Conservation (phyloP, 35 echinoderm and acorn worm genomes). For the Apostichopus japonicus region DNA sequence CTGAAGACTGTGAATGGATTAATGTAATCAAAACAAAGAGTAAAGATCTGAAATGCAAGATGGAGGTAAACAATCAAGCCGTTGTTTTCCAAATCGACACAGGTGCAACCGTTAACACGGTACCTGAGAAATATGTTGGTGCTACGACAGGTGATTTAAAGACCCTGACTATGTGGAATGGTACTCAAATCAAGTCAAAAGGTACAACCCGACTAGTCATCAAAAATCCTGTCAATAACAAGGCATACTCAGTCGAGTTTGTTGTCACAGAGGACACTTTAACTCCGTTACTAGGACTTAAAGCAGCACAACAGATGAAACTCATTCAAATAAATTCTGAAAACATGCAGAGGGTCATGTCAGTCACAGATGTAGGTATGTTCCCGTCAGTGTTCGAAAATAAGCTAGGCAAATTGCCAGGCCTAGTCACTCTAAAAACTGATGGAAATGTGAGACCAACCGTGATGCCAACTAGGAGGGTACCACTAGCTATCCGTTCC, state of each 20-base stretch:
- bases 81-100: conserved; percentile 51
- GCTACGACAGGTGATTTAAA: neutral
- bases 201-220: neutral
- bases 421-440: conserved; percentile 1
- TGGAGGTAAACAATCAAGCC: conserved; percentile 26
- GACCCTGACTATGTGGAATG: conserved; percentile 37
- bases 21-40: conserved; percentile 5
- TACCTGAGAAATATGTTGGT: conserved; percentile 43
- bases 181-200: neutral
- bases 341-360: conserved; percentile 29
- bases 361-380: neutral
- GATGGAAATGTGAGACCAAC: neutral
- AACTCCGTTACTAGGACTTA: neutral
- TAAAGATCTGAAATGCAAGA: conserved; percentile 54
- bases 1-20: conserved; percentile 48
- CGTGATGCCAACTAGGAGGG: conserved; percentile 9
- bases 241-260: conserved; percentile 67
- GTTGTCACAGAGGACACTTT: conserved; percentile 40
- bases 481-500: conserved; percentile 12
- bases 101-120: conserved; percentile 39
- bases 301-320: conserved; percentile 58
- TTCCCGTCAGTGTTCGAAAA: conserved; percentile 27
- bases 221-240: conserved; percentile 33
- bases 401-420: conserved; percentile 25
- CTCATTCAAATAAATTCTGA: conserved; percentile 25